These are phyloP conservation scores for Melanogrammus aeglefinus DNA, from an alignment of 2,797 vertebrate species.

Conservation along the genomic window DNA sequence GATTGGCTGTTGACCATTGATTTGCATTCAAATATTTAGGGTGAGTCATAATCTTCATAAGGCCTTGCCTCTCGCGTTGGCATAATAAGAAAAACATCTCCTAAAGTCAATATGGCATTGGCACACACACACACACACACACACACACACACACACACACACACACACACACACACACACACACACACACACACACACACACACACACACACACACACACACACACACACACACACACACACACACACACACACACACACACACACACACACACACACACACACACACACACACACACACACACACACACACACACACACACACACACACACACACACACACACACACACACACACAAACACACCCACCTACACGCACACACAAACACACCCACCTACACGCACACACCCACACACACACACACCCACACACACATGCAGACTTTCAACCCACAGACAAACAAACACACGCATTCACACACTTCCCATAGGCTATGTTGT, in stretches of 20 bases:
- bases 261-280: constrained; percentile 16
- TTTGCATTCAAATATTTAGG: constrained; percentile 27
- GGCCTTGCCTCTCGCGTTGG: constrained; percentile 50
- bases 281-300: constrained; percentile 35
- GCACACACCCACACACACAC: background rate
- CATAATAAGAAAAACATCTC: constrained; percentile 66
- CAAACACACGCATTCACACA: constrained; percentile 35
- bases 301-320: constrained; percentile 22
- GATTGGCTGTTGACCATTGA: constrained; percentile 58
- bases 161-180: background rate
- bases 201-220: constrained; percentile 6
- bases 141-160: constrained; percentile 15
- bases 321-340: constrained; percentile 21
- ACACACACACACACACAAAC: constrained; percentile 4
- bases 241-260: constrained; percentile 31
- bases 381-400: constrained; percentile 11
- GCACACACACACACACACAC: constrained; percentile 24
- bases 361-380: constrained; percentile 6
- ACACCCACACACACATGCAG: constrained; percentile 16
- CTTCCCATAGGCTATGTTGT: constrained; percentile 62
- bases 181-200: constrained; percentile 13
- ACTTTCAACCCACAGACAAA: constrained; percentile 38
- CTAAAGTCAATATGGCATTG: constrained; percentile 64
- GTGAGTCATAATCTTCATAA: constrained; percentile 34
- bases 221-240: background rate